Evolutionary conservation across 2,797 vertebrate genomes (phyloP).

Genomic region (Karalla daura): DNA sequence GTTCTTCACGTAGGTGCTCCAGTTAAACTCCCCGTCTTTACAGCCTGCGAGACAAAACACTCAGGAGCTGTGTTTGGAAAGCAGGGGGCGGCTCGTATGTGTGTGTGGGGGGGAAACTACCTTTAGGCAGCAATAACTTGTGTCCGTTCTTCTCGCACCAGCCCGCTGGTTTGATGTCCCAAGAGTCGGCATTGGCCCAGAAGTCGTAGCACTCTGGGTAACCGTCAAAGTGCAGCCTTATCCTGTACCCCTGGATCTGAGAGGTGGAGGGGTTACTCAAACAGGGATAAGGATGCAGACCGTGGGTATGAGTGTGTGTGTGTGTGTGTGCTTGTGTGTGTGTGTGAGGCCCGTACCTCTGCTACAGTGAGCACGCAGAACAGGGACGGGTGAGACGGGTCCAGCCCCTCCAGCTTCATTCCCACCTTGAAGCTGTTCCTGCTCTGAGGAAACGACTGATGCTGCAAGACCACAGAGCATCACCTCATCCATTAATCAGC

Average conservation of each 20-base stretch:
- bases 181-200: conserved; percentile 88
- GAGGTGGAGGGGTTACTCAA: neutral
- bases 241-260: conserved; percentile 86
- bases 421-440: conserved; percentile 93
- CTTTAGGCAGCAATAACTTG: conserved; percentile 86
- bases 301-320: no score
- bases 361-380: conserved; percentile 92
- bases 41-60: conserved; percentile 74
- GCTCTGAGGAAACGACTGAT: conserved; percentile 91
- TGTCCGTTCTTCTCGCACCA: conserved; percentile 89
- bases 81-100: neutral
- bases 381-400: conserved; percentile 90
- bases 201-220: conserved; percentile 89
- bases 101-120: conserved; percentile 52
- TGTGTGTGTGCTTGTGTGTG: no score
- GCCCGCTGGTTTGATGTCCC: conserved; percentile 86
- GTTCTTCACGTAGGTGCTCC: conserved; percentile 88
- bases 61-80: neutral
- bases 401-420: conserved; percentile 94
- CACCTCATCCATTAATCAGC: neutral
- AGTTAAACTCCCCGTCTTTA: conserved; percentile 87
- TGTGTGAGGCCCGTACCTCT: conserved; percentile 81
- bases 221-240: conserved; percentile 87
- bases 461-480: conserved; percentile 75
- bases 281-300: neutral